phyloP scores from a whole-genome alignment of 2,113 vertebrate genomes.

The Microcebus lehilahytsara region DNA sequence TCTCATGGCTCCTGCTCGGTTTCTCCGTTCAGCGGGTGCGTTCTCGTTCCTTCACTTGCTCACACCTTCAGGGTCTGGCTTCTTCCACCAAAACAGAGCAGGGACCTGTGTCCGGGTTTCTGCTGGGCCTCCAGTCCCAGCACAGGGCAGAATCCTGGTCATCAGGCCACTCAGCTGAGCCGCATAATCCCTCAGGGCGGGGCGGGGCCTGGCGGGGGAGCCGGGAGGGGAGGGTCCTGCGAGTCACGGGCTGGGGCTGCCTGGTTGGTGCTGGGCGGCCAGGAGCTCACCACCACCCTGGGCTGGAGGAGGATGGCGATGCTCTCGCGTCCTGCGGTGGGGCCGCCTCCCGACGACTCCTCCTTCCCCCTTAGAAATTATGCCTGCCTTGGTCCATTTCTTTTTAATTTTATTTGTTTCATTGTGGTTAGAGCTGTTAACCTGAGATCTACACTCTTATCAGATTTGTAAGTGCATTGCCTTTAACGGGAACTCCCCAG shows the following conservation, averaged over 20 bases:
- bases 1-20: too few relatives aligned
- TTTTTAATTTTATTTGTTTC: background rate
- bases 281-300: fast-evolving
- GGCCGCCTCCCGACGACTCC: fast-evolving
- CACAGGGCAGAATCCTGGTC: fast-evolving
- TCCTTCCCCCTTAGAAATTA: background rate
- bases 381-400: background rate
- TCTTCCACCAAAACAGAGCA: background rate
- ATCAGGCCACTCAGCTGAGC: background rate
- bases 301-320: background rate
- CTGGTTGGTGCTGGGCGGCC: too few relatives aligned
- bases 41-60: background rate
- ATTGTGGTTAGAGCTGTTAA: background rate
- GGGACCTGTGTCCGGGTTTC: background rate
- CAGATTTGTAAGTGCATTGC: background rate
- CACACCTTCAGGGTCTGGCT: fast-evolving
- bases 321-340: background rate
- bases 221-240: fast-evolving
- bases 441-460: background rate
- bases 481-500: background rate
- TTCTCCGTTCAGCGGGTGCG: fast-evolving
- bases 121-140: background rate
- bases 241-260: fast-evolving
- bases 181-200: background rate
- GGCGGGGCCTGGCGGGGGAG: too few relatives aligned